Evolutionary conservation across 2,888 invertebrate species (phyloP).

Genomic region (Callyntrura guangdongensis): DNA sequence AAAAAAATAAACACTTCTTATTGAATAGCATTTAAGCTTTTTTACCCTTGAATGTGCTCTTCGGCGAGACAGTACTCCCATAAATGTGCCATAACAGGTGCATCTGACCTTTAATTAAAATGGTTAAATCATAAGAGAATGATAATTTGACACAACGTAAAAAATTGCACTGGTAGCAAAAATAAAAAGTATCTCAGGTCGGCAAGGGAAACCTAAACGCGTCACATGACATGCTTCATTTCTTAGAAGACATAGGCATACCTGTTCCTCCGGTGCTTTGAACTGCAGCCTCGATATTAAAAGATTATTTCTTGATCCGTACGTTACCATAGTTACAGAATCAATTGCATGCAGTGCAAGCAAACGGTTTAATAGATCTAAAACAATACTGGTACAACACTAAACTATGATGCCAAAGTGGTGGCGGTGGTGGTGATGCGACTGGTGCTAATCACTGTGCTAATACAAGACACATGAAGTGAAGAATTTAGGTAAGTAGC

Average conservation of each 20-base stretch:
- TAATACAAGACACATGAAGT: not conserved
- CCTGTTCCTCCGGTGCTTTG: not conserved
- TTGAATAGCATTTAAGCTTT: slow-evolving; percentile 39
- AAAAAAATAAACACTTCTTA: slow-evolving; percentile 27
- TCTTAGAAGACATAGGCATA: not conserved
- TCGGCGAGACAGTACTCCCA: slow-evolving; percentile 95
- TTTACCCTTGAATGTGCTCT: slow-evolving; percentile 92
- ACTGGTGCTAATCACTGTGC: not conserved
- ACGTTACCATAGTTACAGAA: not conserved
- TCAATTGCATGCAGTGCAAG: not conserved
- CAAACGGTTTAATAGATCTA: not conserved
- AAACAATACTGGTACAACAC: no score
- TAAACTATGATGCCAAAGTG: not conserved
- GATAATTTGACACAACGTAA: slow-evolving; percentile 26
- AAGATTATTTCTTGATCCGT: not conserved
- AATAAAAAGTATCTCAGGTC: slow-evolving; percentile 55
- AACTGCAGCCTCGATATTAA: not conserved
- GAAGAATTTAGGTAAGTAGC: not conserved
- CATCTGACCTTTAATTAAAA: slow-evolving; percentile 94
- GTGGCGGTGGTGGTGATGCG: not conserved
- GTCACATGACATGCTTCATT: not conserved
- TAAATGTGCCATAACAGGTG: slow-evolving; percentile 97
- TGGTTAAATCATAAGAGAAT: slow-evolving; percentile 46
- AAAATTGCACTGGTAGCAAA: not conserved
- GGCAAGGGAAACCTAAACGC: slow-evolving; percentile 22